Conservation (phyloP, 2,113 vertebrate genomes). For the Neolamprologus cancellatus region DNA sequence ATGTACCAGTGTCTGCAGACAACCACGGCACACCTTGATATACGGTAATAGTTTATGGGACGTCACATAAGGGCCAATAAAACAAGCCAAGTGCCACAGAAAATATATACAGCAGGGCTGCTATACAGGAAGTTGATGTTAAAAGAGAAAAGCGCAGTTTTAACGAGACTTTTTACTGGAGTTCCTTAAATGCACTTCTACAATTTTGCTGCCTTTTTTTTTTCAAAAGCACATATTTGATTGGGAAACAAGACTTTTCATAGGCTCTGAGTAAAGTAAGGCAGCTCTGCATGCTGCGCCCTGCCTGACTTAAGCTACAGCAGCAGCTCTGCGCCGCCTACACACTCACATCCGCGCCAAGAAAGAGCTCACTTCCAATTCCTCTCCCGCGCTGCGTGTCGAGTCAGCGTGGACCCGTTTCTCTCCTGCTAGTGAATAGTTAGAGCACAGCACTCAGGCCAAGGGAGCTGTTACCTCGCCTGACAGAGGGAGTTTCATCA, state of each 20-base stretch:
- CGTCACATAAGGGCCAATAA: not conserved
- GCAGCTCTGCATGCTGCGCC: not conserved
- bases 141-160: not conserved
- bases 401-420: not conserved
- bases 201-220: not conserved
- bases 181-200: not conserved
- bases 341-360: not conserved
- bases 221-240: not conserved
- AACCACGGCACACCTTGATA: not conserved
- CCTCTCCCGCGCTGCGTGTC: not conserved
- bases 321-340: not conserved
- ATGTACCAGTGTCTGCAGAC: not conserved
- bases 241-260: not conserved
- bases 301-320: not conserved
- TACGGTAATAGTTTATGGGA: not conserved
- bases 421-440: not conserved
- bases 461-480: not conserved
- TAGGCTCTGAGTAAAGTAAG: not conserved
- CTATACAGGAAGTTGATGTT: not conserved
- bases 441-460: not conserved
- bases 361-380: not conserved
- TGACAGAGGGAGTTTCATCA: constrained; percentile 8
- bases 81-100: not conserved
- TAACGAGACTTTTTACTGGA: not conserved
- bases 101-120: not conserved